Base-by-base conservation (phyloP, 2,113 vertebrate species). In the Alethe diademata region DNA sequence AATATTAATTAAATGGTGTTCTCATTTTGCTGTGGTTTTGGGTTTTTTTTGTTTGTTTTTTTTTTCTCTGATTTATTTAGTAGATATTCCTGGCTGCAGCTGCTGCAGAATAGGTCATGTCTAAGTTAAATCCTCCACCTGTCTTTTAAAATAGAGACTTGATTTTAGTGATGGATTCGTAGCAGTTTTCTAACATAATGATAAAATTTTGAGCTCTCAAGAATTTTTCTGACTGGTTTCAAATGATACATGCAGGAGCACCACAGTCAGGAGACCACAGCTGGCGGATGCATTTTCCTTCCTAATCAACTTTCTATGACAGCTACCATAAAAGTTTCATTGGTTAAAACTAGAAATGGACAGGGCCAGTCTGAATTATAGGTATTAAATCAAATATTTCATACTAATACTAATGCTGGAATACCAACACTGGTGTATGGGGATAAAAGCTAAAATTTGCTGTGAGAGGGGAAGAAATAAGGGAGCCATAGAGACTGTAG, bases 401-500 rank as follows among this genome's bases (percentile, higher is more conserved):
- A 54, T 69, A 23, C 50, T 67, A 82, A 43, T 23, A 53, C 2
- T 60, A 19, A 28, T 43, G 5, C 4, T 72, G 42, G 19, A n/a
- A 25, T 62, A 71, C 2, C 11, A 78, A 14, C 16, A 35, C 8
- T 5, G 2, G 3, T 48, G 29, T 35, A 12, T 5, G 14, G 29
- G 18, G 9, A 87, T 10, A 22, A 57, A 75, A 87, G 9, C 10
- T 48, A 31, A 51, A 83, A 51, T 72, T 69, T 86, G 0, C 8
- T 23, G 6, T 15, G 9, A 5, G 2, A 60, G 5, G 5, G 5
- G 6, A 5, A 60, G 22, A 84, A 67, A 56, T 48, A 28, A 64
- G 9, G n/a, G 9, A 60, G 1, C 5, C 9, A 43, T 7, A 66
- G 8, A 47, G 20, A 80, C 38, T 56, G 22, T 0, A 25, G 5